Base-by-base conservation (phyloP, 1,140 invertebrate species). In the Drosophila albomicans region DNA sequence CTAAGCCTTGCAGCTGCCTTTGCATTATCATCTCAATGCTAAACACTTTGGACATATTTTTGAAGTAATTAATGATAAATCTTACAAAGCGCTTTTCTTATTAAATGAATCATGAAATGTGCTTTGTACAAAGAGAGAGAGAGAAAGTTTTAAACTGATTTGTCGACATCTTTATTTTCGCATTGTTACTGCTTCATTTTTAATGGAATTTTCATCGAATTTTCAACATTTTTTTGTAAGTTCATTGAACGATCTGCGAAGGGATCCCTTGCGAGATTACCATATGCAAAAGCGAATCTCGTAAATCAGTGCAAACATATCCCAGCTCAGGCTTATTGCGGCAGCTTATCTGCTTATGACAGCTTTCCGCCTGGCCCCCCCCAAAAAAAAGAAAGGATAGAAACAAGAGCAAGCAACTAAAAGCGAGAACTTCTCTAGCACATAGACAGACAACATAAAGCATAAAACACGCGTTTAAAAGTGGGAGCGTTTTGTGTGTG, bases 251-350 rank as follows among this genome's bases (percentile, higher is more conserved):
- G 80, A 62, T 71, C 61, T 45, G 16, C 51, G 28, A 25, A 56
- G 20, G 58, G 64, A 48, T 63, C 61, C 79, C 30, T 49, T 68
- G 66, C 67, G 89, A 90, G 89, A 90, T 91, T 91, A 87, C 89
- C 89, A 91, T 91, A 91, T 91, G 89, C 85, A 91, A 91, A 91
- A 81, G 73, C 71, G 85, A 87, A 79, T 89, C 89, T 79, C 89
- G 89, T 91, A 91, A 91, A 91, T 91, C 89, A 91, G 89, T 79
- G 89, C 86, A 91, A 91, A 91, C 90, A 91, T 82, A 89, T 90
- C 89, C 90, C 68, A 73, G 82, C 77, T 89, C 81, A 76, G 78
- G 89, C 89, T 91, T 91, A 91, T 91, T 91, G 89, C 89, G 77
- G 81, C 80, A 87, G 89, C 89, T 91, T 91, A 91, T 91, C 89